These are phyloP conservation scores for Druceiella hillmani DNA, from an alignment of 2,888 invertebrate genomes.

Conservation along the genomic window DNA sequence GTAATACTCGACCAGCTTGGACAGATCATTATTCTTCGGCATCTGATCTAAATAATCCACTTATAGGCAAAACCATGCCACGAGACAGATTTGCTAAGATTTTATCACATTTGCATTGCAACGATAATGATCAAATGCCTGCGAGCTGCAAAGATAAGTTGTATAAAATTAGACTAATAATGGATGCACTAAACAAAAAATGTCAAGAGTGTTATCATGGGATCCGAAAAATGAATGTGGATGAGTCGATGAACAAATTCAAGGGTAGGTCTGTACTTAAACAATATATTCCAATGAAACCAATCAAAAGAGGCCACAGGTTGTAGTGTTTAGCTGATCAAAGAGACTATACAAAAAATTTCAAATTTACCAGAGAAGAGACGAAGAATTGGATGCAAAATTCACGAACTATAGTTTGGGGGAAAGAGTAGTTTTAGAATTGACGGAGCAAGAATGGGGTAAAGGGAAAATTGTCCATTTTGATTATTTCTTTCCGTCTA, in stretches of 20 bases:
- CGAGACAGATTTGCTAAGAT: conserved; percentile 23
- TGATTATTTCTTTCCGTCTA: conserved; percentile 23
- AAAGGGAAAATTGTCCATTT: conserved; percentile 19
- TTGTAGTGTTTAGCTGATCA: conserved; percentile 20
- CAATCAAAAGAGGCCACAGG: conserved; percentile 29
- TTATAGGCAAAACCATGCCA: conserved; percentile 20
- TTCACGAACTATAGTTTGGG: conserved; percentile 14
- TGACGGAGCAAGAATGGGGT: conserved; percentile 20
- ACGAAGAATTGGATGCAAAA: conserved; percentile 19
- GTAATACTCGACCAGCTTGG: conserved; percentile 18
- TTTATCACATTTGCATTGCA: conserved; percentile 22
- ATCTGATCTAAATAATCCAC: conserved; percentile 6
- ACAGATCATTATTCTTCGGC: conserved; percentile 5
- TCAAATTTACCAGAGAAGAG: conserved; percentile 22
- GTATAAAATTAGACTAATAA: conserved; percentile 5
- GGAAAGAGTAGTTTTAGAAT: conserved; percentile 20
- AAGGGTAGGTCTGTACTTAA: conserved; percentile 23
- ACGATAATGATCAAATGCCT: conserved; percentile 20
- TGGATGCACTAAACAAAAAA: conserved; percentile 8
- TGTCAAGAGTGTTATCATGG: conserved; percentile 12
- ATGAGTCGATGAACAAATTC: conserved; percentile 25
- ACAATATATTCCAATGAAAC: conserved; percentile 29
- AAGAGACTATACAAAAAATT: conserved; percentile 11
- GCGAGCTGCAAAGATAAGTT: conserved; percentile 15
- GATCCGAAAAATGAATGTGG: conserved; percentile 23